These are phyloP conservation scores for Vombatus ursinus DNA, from an alignment of 2,113 vertebrate species.

Conservation along the genomic window DNA sequence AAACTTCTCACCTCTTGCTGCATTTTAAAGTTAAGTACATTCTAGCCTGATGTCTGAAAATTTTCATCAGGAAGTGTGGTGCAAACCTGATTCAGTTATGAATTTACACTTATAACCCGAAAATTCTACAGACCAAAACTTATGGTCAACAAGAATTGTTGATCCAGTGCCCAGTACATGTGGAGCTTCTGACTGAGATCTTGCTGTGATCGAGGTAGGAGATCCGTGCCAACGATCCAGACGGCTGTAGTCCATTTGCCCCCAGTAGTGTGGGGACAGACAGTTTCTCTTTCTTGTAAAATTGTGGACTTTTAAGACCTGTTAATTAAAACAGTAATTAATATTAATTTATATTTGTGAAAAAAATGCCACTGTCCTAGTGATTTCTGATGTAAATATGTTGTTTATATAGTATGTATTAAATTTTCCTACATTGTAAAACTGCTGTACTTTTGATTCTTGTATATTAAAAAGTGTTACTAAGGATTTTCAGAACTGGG, in stretches of 20 bases:
- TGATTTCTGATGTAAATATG: slow-evolving; percentile 97
- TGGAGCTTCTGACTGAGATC: slow-evolving; percentile 15
- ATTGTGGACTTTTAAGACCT: slow-evolving; percentile 84
- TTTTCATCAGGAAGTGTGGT: slow-evolving; percentile 45
- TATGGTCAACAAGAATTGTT: slow-evolving; percentile 41
- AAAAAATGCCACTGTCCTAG: slow-evolving; percentile 92
- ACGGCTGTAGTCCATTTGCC: slow-evolving; percentile 74
- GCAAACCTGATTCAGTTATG: neutral
- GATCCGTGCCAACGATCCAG: slow-evolving; percentile 74
- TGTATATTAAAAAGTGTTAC: slow-evolving; percentile 85
- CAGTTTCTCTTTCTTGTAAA: slow-evolving; percentile 83
- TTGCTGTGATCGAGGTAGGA: neutral
- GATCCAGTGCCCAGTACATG: slow-evolving; percentile 34
- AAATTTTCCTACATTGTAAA: slow-evolving; percentile 98
- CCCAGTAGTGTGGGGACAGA: slow-evolving; percentile 65
- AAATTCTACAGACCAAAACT: slow-evolving; percentile 73
- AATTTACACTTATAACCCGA: neutral
- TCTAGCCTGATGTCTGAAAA: slow-evolving; percentile 35
- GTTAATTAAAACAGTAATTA: slow-evolving; percentile 91
- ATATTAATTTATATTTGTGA: slow-evolving; percentile 98
- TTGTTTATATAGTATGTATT: slow-evolving; percentile 99
- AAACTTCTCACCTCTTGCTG: slow-evolving; percentile 38
- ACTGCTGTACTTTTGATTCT: slow-evolving; percentile 86
- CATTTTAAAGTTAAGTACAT: neutral
- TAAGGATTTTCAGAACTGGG: slow-evolving; percentile 80